Percentiles rank a stretch among this genome's conserved stretches.
Evolutionary conservation across 1,140 invertebrate genomes (phyloP).

Genomic region (Paralvinella palmiformis): DNA sequence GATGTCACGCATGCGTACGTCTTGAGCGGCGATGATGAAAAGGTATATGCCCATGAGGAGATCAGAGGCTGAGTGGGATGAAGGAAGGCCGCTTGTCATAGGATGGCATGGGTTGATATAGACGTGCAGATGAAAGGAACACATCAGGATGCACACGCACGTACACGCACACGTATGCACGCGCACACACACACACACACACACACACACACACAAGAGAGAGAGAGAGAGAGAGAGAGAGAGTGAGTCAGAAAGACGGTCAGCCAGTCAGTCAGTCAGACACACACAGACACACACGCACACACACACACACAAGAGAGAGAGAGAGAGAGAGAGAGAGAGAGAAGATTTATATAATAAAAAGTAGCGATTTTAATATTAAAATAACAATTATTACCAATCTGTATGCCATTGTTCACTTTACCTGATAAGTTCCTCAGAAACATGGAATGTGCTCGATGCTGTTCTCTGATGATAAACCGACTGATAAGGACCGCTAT

Average conservation of each 20-base stretch:
- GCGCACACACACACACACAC: background rate
- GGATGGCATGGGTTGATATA: background rate
- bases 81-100: background rate
- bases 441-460: constrained; percentile 53
- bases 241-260: background rate
- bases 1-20: constrained; percentile 58
- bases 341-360: background rate
- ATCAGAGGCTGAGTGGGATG: constrained; percentile 57
- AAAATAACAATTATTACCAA: too few species aligned
- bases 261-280: background rate
- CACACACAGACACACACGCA: background rate
- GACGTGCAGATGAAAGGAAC: background rate
- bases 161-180: background rate
- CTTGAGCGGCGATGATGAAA: constrained; percentile 63
- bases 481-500: constrained; percentile 63
- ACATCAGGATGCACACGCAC: background rate
- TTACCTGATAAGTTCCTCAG: constrained; percentile 68
- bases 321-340: background rate
- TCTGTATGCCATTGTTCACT: too few species aligned
- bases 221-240: background rate
- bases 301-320: background rate
- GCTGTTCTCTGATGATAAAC: constrained; percentile 53
- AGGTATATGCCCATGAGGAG: constrained; percentile 74
- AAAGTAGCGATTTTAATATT: background rate
- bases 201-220: background rate